Percentiles rank a stretch among this genome's conserved stretches.
Evolutionary conservation across 2,888 invertebrate genomes (phyloP).

Genomic region (Caenorhabditis sp.): DNA sequence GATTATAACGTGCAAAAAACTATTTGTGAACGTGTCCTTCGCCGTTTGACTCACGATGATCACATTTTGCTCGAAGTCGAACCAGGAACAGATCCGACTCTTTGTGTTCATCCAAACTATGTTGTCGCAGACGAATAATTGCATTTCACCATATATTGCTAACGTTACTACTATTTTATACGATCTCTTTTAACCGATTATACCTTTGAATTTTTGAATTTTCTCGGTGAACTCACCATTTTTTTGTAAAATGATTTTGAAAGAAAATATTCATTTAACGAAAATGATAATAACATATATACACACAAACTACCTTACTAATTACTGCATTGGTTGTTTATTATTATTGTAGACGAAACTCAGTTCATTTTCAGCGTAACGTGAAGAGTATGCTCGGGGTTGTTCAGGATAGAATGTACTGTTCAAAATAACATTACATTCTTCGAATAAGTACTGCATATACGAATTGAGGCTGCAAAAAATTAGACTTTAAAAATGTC

Average conservation of each 20-base stretch:
- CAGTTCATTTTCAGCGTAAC: neutral
- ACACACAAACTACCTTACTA: too few species aligned
- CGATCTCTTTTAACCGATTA: conserved; percentile 22
- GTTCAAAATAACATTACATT: neutral
- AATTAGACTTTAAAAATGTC: too few species aligned
- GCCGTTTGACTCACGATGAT: conserved; percentile 80
- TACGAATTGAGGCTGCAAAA: neutral
- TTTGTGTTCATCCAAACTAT: conserved; percentile 97
- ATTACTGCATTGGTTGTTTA: too few species aligned
- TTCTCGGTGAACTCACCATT: too few species aligned
- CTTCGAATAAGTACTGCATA: neutral
- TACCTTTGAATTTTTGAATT: conserved; percentile 6
- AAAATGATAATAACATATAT: too few species aligned
- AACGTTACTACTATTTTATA: neutral
- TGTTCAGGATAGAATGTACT: neutral
- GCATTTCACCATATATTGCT: neutral
- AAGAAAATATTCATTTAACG: too few species aligned
- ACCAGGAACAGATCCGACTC: conserved; percentile 81
- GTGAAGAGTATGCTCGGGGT: neutral
- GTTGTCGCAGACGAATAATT: conserved; percentile 76
- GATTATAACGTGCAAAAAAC: conserved; percentile 87
- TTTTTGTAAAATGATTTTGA: too few species aligned
- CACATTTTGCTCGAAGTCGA: conserved; percentile 39
- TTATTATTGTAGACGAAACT: neutral
- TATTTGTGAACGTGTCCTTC: conserved; percentile 90